Evolutionary conservation across 2,113 vertebrate genomes (phyloP).

Genomic region (Hystrix brachyura): DNA sequence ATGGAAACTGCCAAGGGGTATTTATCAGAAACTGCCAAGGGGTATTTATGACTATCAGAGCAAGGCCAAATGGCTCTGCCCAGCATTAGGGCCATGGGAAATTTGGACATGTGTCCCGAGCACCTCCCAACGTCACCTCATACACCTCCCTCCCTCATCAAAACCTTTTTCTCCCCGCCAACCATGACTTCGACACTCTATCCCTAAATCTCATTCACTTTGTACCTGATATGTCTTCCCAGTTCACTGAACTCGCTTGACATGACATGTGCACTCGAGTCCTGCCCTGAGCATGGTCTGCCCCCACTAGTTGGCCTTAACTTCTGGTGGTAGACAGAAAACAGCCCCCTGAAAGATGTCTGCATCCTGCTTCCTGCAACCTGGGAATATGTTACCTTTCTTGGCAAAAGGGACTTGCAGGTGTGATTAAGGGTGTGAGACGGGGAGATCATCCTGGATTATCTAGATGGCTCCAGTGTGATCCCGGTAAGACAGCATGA

Average conservation of each 20-base stretch:
- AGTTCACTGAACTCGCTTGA: not conserved
- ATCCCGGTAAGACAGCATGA: not conserved
- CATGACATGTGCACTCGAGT: accelerated
- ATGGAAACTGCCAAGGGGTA: not conserved
- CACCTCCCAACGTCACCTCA: not conserved
- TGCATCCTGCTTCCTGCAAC: not conserved
- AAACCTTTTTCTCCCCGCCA: not conserved
- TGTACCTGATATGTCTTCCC: not conserved
- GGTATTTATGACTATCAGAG: not conserved
- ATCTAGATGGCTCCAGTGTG: accelerated
- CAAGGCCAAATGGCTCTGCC: not conserved
- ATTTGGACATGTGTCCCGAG: accelerated
- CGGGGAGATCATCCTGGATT: not conserved
- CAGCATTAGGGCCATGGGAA: not conserved
- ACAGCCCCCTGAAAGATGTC: not conserved
- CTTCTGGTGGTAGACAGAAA: not conserved
- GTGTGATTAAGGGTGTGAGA: not conserved
- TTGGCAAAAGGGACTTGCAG: not conserved
- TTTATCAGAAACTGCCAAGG: not conserved
- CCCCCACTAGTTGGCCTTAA: not conserved
- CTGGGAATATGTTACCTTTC: not conserved
- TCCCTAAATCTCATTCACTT: too few species aligned
- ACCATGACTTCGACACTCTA: accelerated
- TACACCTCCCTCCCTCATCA: not conserved
- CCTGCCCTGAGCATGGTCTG: too few species aligned